Conservation (phyloP, 2,888 invertebrate genomes). For the Ormyrus rosae region DNA sequence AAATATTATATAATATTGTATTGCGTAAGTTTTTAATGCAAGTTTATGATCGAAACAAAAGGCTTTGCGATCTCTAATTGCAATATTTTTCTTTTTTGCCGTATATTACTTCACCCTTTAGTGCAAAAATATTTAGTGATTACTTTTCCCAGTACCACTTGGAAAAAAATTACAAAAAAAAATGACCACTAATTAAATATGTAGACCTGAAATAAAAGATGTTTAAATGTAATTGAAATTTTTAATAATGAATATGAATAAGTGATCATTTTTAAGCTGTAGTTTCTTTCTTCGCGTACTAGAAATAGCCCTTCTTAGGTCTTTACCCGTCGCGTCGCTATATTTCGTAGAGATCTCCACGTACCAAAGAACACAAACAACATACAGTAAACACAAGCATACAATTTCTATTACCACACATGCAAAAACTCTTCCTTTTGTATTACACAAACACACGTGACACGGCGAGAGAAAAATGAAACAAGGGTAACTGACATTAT, state of each 20-base stretch:
- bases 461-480: conserved; percentile 46
- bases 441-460: conserved; percentile 42
- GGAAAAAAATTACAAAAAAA: conserved; percentile 15
- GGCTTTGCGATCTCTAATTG: conserved; percentile 35
- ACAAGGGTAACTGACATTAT: conserved; percentile 33
- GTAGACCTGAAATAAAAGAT: too few relatives aligned
- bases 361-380: conserved; percentile 67
- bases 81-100: conserved; percentile 36
- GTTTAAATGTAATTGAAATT: too few relatives aligned
- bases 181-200: conserved; percentile 2
- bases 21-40: conserved; percentile 41
- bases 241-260: too few relatives aligned
- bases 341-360: conserved; percentile 69
- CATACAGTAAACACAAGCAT: conserved; percentile 20
- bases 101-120: conserved; percentile 43
- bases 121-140: background rate
- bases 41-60: conserved; percentile 4
- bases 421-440: conserved; percentile 11
- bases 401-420: conserved; percentile 34
- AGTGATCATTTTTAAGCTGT: background rate
- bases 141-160: background rate
- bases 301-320: conserved; percentile 38
- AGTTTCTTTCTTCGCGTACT: conserved; percentile 31
- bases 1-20: conserved; percentile 39
- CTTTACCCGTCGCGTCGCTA: conserved; percentile 52